These are phyloP conservation scores for Melipona quadrifasciata DNA, from an alignment of 1,140 invertebrate species.

Conservation along the genomic window DNA sequence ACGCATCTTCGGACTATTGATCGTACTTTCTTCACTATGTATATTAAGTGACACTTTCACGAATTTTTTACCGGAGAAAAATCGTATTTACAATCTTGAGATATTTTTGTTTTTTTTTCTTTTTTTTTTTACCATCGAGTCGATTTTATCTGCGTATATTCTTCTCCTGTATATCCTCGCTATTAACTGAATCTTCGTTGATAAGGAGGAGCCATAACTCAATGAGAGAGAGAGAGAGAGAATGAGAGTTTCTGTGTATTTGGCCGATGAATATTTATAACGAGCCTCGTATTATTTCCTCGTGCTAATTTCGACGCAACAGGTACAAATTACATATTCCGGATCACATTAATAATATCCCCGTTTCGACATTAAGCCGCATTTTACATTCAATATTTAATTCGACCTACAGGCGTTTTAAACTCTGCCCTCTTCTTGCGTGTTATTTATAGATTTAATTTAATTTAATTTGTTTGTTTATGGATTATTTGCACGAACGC, in stretches of 20 bases:
- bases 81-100: no score
- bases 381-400: constrained; percentile 24
- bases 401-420: not conserved
- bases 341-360: constrained; percentile 1
- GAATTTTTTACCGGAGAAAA: no score
- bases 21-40: no score
- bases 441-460: not conserved
- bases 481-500: not conserved
- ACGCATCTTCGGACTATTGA: no score
- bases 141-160: no score
- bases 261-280: not conserved
- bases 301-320: constrained; percentile 20
- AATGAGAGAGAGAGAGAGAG: no score
- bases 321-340: constrained; percentile 25
- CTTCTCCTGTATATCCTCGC: not conserved
- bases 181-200: not conserved
- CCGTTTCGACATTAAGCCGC: not conserved
- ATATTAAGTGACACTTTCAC: no score
- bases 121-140: no score
- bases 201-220: no score
- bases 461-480: not conserved
- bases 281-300: not conserved
- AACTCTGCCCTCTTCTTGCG: not conserved
- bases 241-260: not conserved
- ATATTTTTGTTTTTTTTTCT: no score